phyloP scores from a whole-genome alignment of 1,140 invertebrate genomes.

The Eufriesea mexicana region DNA sequence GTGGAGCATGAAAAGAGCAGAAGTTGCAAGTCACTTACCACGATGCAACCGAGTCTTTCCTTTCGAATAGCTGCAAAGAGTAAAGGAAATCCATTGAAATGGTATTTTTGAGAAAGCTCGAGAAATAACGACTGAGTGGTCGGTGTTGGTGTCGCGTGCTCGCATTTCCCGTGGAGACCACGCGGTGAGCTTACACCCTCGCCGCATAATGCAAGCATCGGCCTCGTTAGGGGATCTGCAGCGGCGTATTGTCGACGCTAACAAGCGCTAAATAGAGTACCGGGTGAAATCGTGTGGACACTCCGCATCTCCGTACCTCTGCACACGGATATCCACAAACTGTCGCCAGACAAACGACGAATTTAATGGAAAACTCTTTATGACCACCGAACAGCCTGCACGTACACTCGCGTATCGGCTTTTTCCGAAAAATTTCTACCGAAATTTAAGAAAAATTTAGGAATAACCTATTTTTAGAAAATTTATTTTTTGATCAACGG shows the following conservation, averaged over 20 bases:
- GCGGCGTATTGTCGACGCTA: slow-evolving; percentile 76
- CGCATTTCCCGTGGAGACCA: slow-evolving; percentile 46
- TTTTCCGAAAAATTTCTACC: too few species aligned
- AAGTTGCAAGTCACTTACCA: background rate
- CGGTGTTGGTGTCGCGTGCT: slow-evolving; percentile 41
- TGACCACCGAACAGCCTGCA: background rate
- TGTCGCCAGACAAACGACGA: background rate
- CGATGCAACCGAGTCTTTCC: background rate
- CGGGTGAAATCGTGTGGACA: slow-evolving; percentile 70
- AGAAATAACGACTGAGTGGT: slow-evolving; percentile 44
- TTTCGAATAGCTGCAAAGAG: background rate
- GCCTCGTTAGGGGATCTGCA: slow-evolving; percentile 81
- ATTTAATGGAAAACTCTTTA: slow-evolving; percentile 16
- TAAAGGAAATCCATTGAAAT: background rate
- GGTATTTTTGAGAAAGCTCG: background rate
- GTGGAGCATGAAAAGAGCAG: background rate
- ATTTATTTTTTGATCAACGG: background rate
- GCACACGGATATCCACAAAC: background rate
- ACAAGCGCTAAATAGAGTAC: slow-evolving; percentile 81
- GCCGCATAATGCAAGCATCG: slow-evolving; percentile 65
- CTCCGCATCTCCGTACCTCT: slow-evolving; percentile 31
- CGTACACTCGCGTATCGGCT: background rate
- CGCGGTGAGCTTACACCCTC: slow-evolving; percentile 71
- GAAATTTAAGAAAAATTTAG: background rate
- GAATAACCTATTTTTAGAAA: background rate